Base-by-base conservation (phyloP, 1,140 invertebrate genomes). In the Anthonomus grandis region DNA sequence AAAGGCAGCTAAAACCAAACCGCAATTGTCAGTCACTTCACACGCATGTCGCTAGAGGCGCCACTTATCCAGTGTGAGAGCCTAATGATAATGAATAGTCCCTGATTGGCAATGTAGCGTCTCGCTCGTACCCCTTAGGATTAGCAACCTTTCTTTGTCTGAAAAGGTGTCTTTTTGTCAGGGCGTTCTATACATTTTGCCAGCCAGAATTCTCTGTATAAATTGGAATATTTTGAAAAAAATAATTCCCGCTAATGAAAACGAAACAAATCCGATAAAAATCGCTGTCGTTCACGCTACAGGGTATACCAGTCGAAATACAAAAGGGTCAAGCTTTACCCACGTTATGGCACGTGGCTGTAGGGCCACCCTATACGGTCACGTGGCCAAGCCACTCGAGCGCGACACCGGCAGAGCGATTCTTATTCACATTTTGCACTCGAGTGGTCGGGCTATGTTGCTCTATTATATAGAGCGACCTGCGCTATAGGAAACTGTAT, bases 1-100 rank as follows among this genome's bases (percentile, higher is more conserved):
- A 38, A 38, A 42, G 39, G 6, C 3, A 15, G 9, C 36, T 64
- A 56, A 58, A 64, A 56, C 49, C 67, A 63, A 54, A 70, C 72
- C 74, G 73, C 75, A 77, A 74, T 72, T 73, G 70, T 73, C 64
- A 63, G 61, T 65, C 61, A 49, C 64, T 65, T 65, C 64, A 65
- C 64, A 61, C 56, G 57, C 50, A 6, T 38, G 57, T 54, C 51
- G 56, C 42, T 59, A 60, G 53, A 64, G 58, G 56, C 53, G 46
- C 56, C 64, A 65, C 64, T 65, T 65, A 63, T 24, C 50, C 25
- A 48, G 57, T 63, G 64, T 54, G 64, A 60, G 58, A n/a, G n/a
- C n/a, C n/a, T n/a, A n/a, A n/a, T n/a, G n/a, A n/a, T 65, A 65
- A 65, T 65, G 64, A 65, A 65, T 65, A 52, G 61, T 47, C 45